These are phyloP conservation scores for Podarcis siculus DNA, from an alignment of 2,797 vertebrate genomes.

Conservation along the genomic window DNA sequence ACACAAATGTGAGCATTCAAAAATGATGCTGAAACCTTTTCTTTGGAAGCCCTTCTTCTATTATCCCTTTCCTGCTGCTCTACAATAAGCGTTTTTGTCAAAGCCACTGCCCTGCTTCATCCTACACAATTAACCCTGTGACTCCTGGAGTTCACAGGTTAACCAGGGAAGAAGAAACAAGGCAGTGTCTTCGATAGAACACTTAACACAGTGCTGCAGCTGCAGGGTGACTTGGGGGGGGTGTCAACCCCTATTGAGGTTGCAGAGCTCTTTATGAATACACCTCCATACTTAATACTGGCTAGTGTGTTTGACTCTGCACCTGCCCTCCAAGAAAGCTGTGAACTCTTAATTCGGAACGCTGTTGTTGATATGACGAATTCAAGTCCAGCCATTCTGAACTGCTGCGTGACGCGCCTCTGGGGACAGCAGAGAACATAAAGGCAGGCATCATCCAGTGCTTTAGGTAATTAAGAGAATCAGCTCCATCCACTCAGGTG, in stretches of 20 bases:
- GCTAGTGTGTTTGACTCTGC: conserved; percentile 26
- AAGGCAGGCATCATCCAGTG: neutral
- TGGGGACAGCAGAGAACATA: neutral
- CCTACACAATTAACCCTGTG: conserved; percentile 24
- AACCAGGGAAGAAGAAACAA: conserved; percentile 7
- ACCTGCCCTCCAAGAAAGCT: conserved; percentile 25
- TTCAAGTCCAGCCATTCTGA: neutral
- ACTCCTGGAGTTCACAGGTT: conserved; percentile 12
- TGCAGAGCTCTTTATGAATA: neutral
- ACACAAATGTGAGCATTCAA: conserved; percentile 5
- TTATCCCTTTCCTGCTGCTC: neutral
- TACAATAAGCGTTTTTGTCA: conserved; percentile 23
- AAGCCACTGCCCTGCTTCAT: neutral
- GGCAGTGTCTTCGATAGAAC: conserved; percentile 8
- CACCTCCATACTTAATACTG: conserved; percentile 16
- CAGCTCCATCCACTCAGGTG: neutral
- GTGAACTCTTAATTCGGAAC: conserved; percentile 17
- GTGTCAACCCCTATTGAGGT: neutral
- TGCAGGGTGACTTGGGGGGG: neutral
- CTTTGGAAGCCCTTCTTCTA: neutral
- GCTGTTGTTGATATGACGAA: neutral
- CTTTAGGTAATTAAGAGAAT: neutral
- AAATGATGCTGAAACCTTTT: neutral
- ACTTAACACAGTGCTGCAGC: conserved; percentile 15
- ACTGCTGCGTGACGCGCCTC: neutral